phyloP scores from a whole-genome alignment of 2,113 vertebrate species.

The Notechis scutatus region DNA sequence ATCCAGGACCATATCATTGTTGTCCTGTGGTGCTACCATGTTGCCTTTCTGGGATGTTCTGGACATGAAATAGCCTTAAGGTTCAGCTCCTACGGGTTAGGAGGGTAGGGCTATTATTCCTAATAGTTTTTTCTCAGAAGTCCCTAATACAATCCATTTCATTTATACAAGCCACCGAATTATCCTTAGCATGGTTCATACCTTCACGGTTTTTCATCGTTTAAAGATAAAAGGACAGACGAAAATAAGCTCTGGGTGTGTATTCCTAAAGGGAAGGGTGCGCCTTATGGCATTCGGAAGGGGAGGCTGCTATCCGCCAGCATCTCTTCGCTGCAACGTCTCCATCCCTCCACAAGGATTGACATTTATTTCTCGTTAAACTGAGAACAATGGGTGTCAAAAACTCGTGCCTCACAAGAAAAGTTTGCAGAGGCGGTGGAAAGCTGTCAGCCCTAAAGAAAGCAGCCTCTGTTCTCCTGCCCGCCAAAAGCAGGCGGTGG shows the following conservation, averaged over 20 bases:
- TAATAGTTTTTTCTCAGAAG: neutral
- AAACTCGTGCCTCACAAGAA: neutral
- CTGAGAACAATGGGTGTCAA: neutral
- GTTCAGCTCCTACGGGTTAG: no score
- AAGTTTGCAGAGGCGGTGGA: neutral
- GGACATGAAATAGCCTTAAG: neutral
- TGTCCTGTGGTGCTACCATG: neutral
- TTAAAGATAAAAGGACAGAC: neutral
- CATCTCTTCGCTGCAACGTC: neutral
- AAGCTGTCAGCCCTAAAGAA: neutral
- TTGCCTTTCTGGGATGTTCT: neutral
- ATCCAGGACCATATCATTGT: neutral
- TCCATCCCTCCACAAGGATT: neutral
- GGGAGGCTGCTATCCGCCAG: neutral
- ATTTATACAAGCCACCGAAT: neutral
- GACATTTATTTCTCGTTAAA: neutral
- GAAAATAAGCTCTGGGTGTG: neutral
- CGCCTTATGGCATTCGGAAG: neutral
- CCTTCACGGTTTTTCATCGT: neutral
- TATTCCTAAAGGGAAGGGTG: neutral
- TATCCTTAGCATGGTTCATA: neutral
- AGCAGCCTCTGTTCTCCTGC: neutral
- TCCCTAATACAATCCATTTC: neutral
- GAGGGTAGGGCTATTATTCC: neutral
- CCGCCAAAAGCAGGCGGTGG: neutral